These are phyloP conservation scores for Fukomys damarensis DNA, from an alignment of 2,113 vertebrate genomes.

Conservation along the genomic window DNA sequence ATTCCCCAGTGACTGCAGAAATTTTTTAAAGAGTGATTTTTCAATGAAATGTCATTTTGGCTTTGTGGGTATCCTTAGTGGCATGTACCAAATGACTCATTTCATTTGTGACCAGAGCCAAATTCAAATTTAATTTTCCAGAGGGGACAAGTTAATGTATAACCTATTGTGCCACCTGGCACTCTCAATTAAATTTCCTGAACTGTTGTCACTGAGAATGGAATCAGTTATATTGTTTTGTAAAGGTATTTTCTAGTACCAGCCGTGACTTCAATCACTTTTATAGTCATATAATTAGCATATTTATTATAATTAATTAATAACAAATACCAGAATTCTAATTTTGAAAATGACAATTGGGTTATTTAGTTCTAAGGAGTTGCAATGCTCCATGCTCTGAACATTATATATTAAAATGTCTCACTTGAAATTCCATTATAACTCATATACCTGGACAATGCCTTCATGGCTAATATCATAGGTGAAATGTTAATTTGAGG, in stretches of 20 bases:
- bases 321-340: constrained; percentile 41
- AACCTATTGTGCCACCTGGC: constrained; percentile 77
- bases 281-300: constrained; percentile 58
- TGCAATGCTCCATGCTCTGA: background rate
- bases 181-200: constrained; percentile 76
- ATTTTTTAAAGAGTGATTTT: constrained; percentile 79
- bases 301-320: constrained; percentile 48
- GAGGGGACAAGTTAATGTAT: constrained; percentile 78
- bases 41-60: constrained; percentile 82
- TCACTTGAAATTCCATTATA: background rate
- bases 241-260: constrained; percentile 67
- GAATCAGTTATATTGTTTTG: constrained; percentile 68
- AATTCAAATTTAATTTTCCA: constrained; percentile 82
- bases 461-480: background rate
- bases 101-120: constrained; percentile 79
- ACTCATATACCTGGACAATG: background rate
- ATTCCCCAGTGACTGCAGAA: constrained; percentile 67
- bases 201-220: constrained; percentile 66
- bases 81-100: constrained; percentile 81
- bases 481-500: background rate
- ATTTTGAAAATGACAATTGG: constrained; percentile 40
- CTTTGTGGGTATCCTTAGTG: constrained; percentile 78
- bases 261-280: constrained; percentile 41
- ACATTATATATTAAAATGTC: background rate
- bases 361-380: background rate